A percentile compares a stretch with the other conserved stretches of the same genome.
Conservation (phyloP, 2,113 vertebrate species). For the Bubalus kerabau region DNA sequence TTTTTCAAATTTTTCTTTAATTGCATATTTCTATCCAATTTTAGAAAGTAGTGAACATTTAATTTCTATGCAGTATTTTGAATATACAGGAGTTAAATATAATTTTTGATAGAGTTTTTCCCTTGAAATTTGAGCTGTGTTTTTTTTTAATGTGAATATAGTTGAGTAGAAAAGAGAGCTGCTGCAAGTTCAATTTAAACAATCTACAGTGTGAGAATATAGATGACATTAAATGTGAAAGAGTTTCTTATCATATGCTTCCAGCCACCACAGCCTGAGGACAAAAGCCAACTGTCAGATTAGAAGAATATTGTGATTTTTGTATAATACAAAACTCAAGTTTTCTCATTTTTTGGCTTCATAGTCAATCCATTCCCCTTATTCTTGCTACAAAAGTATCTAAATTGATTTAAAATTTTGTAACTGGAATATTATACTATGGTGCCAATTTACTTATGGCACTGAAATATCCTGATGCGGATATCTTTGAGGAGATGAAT, state of each 20-base stretch:
- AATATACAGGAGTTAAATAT: not conserved
- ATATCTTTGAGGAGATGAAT: not conserved
- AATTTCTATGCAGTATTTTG: not conserved
- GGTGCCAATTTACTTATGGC: not conserved
- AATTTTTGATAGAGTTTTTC: constrained; percentile 10
- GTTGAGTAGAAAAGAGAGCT: not conserved
- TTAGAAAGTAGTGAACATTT: not conserved
- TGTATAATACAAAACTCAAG: not conserved
- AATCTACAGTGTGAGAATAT: not conserved
- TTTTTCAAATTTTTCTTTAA: not conserved
- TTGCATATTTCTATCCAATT: not conserved
- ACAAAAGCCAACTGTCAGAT: constrained; percentile 36
- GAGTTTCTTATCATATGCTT: constrained; percentile 14
- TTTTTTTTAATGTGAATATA: constrained; percentile 25
- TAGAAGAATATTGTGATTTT: constrained; percentile 14
- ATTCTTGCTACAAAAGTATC: constrained; percentile 26
- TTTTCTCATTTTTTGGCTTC: constrained; percentile 22
- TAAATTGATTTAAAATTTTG: constrained; percentile 12
- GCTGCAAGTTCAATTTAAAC: constrained; percentile 4
- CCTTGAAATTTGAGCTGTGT: constrained; percentile 27
- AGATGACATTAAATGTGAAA: not conserved
- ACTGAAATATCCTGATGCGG: not conserved
- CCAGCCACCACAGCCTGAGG: constrained; percentile 5
- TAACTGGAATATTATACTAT: constrained; percentile 6
- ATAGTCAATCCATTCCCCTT: not conserved